These are phyloP conservation scores for Drosophila melanogaster DNA, from an alignment of 1,140 invertebrate genomes.

Conservation along the genomic window Release_6_plus_ISO1_MT NT_033779.5:12796001-12796500, in stretches of 20 bases:
- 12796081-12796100: too few species aligned
- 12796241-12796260: conserved; percentile 68
- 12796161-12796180: too few species aligned
- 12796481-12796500: conserved; percentile 83
- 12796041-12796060: not conserved
- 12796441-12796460: conserved; percentile 43
- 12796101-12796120: too few species aligned
- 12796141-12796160: too few species aligned
- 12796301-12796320: conserved; percentile 73
- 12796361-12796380: conserved; percentile 26
- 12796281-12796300: conserved; percentile 63
- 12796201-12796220: conserved; percentile 12
- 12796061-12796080: too few species aligned
- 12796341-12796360: conserved; percentile 71
- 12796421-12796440: not conserved
- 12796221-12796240: conserved; percentile 25
- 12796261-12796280: conserved; percentile 33
- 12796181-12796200: not conserved
- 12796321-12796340: conserved; percentile 80
- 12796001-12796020: conserved; percentile 26
- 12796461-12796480: conserved; percentile 82
- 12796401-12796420: conserved; percentile 29
- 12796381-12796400: conserved; percentile 6
- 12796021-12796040: not conserved
- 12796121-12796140: too few species aligned